These are phyloP conservation scores for Nephrocerus scutellatus DNA, from an alignment of 2,888 invertebrate genomes.

Conservation along the genomic window DNA sequence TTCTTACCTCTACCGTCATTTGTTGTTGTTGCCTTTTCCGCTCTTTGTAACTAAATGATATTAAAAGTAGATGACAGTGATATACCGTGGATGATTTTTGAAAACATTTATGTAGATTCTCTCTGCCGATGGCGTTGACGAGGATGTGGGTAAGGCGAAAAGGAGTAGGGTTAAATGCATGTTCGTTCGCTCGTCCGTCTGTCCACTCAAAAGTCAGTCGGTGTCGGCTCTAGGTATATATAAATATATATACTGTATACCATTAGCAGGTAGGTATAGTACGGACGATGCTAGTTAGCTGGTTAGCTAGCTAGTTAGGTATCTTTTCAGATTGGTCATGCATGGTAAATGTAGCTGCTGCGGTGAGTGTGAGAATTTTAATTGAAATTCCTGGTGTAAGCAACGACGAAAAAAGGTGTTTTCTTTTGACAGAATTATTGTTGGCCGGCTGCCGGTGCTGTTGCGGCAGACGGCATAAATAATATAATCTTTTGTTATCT, in stretches of 20 bases:
- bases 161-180: not conserved
- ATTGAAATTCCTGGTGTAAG: conserved; percentile 26
- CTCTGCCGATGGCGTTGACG: not conserved
- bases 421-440: conserved; percentile 16
- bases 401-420: no score
- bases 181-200: not conserved
- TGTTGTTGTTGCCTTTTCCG: conserved; percentile 17
- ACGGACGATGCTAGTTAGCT: no score
- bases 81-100: conserved; percentile 27
- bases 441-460: conserved; percentile 7
- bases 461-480: no score
- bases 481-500: no score
- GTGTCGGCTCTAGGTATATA: no score
- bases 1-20: conserved; percentile 34
- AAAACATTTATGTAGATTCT: conserved; percentile 15
- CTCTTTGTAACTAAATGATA: conserved; percentile 21
- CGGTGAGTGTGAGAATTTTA: conserved; percentile 24
- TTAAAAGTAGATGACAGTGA: conserved; percentile 28
- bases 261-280: no score
- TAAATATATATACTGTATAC: no score
- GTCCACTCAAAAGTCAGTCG: not conserved
- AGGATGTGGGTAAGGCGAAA: not conserved
- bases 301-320: no score
- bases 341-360: no score
- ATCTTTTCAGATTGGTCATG: no score